Percentiles rank a stretch among this genome's conserved stretches.
Conservation (phyloP, 2,113 vertebrate genomes). For the Oncorhynchus kisutch region DNA sequence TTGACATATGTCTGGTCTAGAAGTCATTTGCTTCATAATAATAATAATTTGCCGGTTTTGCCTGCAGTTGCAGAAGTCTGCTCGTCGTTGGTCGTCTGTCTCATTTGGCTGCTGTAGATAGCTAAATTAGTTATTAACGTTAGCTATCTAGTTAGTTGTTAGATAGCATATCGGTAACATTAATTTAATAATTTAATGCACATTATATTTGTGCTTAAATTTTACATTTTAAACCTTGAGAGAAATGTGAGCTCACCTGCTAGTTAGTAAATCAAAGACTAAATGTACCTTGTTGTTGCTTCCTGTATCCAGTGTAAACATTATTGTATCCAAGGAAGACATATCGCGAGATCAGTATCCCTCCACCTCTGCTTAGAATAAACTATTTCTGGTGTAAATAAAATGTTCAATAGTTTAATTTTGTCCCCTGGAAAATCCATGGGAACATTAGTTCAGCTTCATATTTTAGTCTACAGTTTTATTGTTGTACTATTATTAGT, state of each 20-base stretch:
- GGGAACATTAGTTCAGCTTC: too few relatives aligned
- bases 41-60: neutral
- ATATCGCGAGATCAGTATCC: conserved; percentile 52
- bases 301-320: conserved; percentile 58
- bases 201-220: too few relatives aligned
- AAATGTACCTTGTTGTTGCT: conserved; percentile 29
- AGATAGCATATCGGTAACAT: too few relatives aligned
- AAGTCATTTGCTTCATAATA: neutral
- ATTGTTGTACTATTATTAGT: too few relatives aligned
- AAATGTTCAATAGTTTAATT: neutral
- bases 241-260: too few relatives aligned
- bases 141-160: neutral
- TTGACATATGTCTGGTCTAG: neutral
- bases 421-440: too few relatives aligned
- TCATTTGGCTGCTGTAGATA: neutral
- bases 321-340: conserved; percentile 51
- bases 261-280: neutral
- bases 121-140: too few relatives aligned
- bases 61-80: too few relatives aligned
- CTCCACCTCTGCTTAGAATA: neutral
- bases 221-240: too few relatives aligned
- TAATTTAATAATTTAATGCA: too few relatives aligned
- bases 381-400: neutral
- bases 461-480: too few relatives aligned
- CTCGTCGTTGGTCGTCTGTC: too few relatives aligned